phyloP scores from a whole-genome alignment of 2,888 invertebrate species.

The Oasisia sp. region DNA sequence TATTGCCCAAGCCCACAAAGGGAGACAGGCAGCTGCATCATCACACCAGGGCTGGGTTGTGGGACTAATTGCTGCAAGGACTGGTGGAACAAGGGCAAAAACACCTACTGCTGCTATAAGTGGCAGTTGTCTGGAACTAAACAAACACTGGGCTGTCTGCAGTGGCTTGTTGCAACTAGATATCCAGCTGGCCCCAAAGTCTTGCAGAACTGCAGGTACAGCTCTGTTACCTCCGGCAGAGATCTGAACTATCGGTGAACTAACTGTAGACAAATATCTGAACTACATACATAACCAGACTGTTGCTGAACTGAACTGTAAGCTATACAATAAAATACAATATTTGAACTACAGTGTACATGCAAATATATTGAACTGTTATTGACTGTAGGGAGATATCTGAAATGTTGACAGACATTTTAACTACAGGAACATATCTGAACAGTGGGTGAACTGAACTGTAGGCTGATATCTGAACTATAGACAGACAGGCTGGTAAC shows the following conservation, averaged over 20 bases:
- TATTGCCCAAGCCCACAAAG: not conserved
- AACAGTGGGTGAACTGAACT: too few relatives aligned
- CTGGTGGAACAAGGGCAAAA: not conserved
- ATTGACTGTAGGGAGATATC: too few relatives aligned
- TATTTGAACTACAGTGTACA: too few relatives aligned
- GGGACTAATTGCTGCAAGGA: not conserved
- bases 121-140: constrained; percentile 6
- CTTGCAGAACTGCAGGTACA: not conserved
- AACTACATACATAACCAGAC: not conserved
- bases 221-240: not conserved
- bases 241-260: not conserved
- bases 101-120: not conserved
- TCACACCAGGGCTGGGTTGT: not conserved
- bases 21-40: not conserved
- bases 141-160: not conserved
- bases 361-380: too few relatives aligned
- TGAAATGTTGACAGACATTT: too few relatives aligned
- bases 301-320: not conserved
- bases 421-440: too few relatives aligned
- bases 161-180: not conserved
- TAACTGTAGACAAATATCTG: not conserved
- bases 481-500: too few relatives aligned
- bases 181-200: not conserved
- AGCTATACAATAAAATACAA: not conserved
- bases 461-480: too few relatives aligned